A percentile compares a stretch with the other conserved stretches of the same genome.
Evolutionary conservation across 1,140 invertebrate species (phyloP).

Genomic region (Myzus persicae): DNA sequence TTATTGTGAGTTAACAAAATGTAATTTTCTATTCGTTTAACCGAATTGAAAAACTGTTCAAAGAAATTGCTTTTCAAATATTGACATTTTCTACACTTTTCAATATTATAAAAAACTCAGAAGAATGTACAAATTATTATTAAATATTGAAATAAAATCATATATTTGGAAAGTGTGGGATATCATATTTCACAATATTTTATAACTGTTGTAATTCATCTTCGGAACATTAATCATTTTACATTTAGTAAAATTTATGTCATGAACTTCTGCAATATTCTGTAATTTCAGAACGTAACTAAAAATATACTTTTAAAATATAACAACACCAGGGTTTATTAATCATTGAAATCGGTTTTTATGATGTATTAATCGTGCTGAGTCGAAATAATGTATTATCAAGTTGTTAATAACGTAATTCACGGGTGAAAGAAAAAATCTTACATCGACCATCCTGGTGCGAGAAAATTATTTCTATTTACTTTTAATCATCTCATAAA

Average conservation of each 20-base stretch:
- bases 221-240: neutral
- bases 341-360: neutral
- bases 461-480: neutral
- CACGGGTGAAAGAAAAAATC: neutral
- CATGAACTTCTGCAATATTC: neutral
- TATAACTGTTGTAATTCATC: neutral
- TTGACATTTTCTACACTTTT: neutral
- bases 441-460: neutral
- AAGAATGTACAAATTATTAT: neutral
- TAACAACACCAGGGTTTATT: neutral
- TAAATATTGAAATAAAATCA: neutral
- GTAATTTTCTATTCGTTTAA: conserved; percentile 2
- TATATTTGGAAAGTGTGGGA: neutral
- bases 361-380: neutral
- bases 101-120: neutral
- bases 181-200: neutral
- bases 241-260: neutral
- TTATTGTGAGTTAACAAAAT: neutral
- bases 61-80: conserved; percentile 10
- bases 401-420: neutral
- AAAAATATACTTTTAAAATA: neutral
- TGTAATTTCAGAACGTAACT: too few relatives aligned
- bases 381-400: neutral
- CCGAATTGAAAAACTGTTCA: conserved; percentile 12
- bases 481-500: neutral